phyloP scores from a whole-genome alignment of 2,888 invertebrate genomes.

The Philaethria dido region DNA sequence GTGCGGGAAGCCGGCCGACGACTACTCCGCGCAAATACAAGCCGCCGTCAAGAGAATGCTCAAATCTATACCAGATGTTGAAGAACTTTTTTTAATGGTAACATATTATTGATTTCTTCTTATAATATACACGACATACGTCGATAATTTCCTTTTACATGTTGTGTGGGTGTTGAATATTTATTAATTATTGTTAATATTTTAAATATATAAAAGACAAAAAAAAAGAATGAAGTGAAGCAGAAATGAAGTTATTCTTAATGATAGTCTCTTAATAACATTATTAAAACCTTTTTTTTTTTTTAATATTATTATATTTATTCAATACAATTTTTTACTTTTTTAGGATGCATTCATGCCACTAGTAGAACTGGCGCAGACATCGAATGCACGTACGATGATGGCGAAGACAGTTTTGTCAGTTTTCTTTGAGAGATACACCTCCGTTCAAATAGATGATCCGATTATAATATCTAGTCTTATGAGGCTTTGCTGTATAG shows the following conservation, averaged over 20 bases:
- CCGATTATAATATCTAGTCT: conserved; percentile 94
- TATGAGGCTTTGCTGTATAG: conserved; percentile 93
- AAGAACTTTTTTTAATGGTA: conserved; percentile 92
- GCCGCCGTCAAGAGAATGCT: conserved; percentile 90
- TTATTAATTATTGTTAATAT: too few relatives aligned
- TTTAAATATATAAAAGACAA: too few relatives aligned
- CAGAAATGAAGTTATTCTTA: too few relatives aligned
- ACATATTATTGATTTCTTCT: not conserved
- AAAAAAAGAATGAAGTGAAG: too few relatives aligned
- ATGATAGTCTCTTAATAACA: too few relatives aligned
- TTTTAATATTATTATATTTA: too few relatives aligned
- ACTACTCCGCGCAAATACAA: conserved; percentile 91
- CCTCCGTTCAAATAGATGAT: conserved; percentile 86
- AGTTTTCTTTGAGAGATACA: conserved; percentile 81
- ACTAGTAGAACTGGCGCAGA: conserved; percentile 94
- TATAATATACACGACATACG: not conserved
- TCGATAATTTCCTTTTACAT: not conserved
- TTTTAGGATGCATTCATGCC: conserved; percentile 94
- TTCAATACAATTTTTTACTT: not conserved
- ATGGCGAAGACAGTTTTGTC: conserved; percentile 92
- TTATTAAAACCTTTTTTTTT: too few relatives aligned
- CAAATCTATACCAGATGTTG: conserved; percentile 89
- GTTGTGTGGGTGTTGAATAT: too few relatives aligned
- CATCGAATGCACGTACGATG: conserved; percentile 91
- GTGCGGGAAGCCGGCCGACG: conserved; percentile 89